Evolutionary conservation across 2,113 vertebrate species (phyloP).

Genomic region (Hiodon alosoides): DNA sequence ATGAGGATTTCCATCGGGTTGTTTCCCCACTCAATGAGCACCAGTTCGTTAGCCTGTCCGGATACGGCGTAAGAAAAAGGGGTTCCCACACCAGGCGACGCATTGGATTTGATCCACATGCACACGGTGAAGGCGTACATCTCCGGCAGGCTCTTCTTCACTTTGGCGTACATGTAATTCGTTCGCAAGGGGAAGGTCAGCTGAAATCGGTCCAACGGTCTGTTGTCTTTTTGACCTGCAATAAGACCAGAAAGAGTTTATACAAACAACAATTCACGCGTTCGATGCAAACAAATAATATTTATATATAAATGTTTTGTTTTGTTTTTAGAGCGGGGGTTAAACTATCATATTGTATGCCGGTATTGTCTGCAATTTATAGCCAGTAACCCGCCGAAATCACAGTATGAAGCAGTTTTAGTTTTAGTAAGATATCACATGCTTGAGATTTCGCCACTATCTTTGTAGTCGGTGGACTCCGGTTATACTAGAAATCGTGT

Average conservation of each 20-base stretch:
- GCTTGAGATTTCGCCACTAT: background rate
- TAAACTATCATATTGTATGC: no score
- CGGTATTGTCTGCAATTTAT: no score
- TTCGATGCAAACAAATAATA: background rate
- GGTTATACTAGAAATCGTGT: constrained; percentile 54
- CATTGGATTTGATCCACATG: constrained; percentile 96
- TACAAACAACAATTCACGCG: no score
- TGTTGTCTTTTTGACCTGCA: constrained; percentile 85
- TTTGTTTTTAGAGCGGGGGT: no score
- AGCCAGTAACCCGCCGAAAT: no score
- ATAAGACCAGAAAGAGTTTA: background rate
- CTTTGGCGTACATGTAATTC: constrained; percentile 99
- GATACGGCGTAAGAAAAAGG: constrained; percentile 94
- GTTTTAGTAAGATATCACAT: no score
- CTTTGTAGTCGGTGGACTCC: background rate
- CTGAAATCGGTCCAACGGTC: constrained; percentile 91
- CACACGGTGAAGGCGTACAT: constrained; percentile 95
- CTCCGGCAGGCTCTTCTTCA: constrained; percentile 91
- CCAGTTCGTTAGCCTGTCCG: constrained; percentile 91
- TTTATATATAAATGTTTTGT: no score
- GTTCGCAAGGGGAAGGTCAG: constrained; percentile 89
- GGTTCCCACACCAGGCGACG: constrained; percentile 90
- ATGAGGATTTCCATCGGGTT: constrained; percentile 98
- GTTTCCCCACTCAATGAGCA: constrained; percentile 96
- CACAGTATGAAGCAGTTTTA: no score